A percentile compares a stretch with the other conserved stretches of the same genome.
phyloP scores from a whole-genome alignment of 1,140 invertebrate genomes.

The Trachymyrmex cornetzi region DNA sequence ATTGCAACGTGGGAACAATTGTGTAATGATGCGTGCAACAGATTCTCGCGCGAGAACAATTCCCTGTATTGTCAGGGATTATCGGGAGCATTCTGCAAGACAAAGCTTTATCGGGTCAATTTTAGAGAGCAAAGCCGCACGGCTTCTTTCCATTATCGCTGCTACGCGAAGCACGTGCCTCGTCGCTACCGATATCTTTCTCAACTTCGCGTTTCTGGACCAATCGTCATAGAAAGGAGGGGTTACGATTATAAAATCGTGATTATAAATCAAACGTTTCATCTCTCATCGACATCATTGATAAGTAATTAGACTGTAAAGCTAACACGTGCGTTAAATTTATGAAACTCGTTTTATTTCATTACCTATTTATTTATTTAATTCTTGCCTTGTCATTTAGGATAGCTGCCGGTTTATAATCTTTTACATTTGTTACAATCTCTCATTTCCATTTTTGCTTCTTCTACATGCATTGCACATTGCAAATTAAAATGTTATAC shows the following conservation, averaged over 20 bases:
- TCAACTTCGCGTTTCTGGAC: slow-evolving; percentile 52
- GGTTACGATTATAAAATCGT: slow-evolving; percentile 37
- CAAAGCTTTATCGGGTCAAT: slow-evolving; percentile 25
- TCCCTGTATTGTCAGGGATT: background rate
- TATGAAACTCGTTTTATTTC: background rate
- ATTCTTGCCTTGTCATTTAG: too few species aligned
- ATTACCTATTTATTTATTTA: too few species aligned
- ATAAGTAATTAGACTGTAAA: background rate
- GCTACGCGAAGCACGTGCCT: slow-evolving; percentile 29
- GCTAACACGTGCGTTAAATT: background rate
- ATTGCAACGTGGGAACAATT: slow-evolving; percentile 60
- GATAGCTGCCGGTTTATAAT: too few species aligned
- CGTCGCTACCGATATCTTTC: background rate
- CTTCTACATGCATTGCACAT: too few species aligned
- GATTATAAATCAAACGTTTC: slow-evolving; percentile 12
- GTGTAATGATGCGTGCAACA: slow-evolving; percentile 68
- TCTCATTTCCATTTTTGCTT: too few species aligned
- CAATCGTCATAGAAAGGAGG: slow-evolving; percentile 51
- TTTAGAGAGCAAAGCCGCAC: background rate
- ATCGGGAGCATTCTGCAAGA: background rate
- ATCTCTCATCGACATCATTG: background rate
- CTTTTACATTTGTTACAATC: too few species aligned
- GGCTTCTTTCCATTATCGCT: background rate
- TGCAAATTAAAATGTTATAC: too few species aligned
- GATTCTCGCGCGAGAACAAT: slow-evolving; percentile 35